These are phyloP conservation scores for Solenopsis fugax DNA, from an alignment of 1,140 invertebrate species.

Conservation along the genomic window DNA sequence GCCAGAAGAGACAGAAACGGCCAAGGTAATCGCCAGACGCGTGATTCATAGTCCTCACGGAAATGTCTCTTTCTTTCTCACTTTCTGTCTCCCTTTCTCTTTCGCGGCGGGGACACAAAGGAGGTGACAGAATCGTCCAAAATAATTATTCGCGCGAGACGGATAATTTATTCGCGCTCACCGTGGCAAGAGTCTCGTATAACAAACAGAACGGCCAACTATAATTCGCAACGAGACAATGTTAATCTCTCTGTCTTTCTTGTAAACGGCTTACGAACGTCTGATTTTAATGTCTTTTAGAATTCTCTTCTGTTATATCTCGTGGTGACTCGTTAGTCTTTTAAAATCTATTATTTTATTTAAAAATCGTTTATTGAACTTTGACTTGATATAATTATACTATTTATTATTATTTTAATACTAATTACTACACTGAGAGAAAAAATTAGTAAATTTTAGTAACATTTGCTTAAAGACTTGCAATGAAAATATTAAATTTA, in stretches of 20 bases:
- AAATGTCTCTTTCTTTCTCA: conserved; percentile 8
- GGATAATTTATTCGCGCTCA: conserved; percentile 63
- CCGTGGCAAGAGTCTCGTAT: conserved; percentile 36
- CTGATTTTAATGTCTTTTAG: conserved; percentile 2
- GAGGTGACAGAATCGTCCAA: conserved; percentile 67
- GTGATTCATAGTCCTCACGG: conserved; percentile 64
- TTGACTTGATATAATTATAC: conserved; percentile 5
- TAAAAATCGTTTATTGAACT: not conserved
- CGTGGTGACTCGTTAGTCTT: not conserved
- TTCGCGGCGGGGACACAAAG: conserved; percentile 41
- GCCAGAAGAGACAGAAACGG: conserved; percentile 6
- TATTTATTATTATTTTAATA: no score
- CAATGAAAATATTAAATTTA: no score
- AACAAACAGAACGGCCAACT: conserved; percentile 45
- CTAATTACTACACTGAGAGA: no score
- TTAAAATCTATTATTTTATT: not conserved
- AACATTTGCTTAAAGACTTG: no score
- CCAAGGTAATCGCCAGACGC: conserved; percentile 27
- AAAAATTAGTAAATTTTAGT: no score
- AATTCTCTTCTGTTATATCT: not conserved
- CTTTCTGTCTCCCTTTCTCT: not conserved
- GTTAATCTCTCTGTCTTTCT: conserved; percentile 43
- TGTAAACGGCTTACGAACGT: not conserved
- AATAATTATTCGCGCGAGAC: conserved; percentile 69
- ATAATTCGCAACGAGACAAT: conserved; percentile 56